phyloP scores from a whole-genome alignment of 2,797 vertebrate species.

The Oreochromis grahami region DNA sequence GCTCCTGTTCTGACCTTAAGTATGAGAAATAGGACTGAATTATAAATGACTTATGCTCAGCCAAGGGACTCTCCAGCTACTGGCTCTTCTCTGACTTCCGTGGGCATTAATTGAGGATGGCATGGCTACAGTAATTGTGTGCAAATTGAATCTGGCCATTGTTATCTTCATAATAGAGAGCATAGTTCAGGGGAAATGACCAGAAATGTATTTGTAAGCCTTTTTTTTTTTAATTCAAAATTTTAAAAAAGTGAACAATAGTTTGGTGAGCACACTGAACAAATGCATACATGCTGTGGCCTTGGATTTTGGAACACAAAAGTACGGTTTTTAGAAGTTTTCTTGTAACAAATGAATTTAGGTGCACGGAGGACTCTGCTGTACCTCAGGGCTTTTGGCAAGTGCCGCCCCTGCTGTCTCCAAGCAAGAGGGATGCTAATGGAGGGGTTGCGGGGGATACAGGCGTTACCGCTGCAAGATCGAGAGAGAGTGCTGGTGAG shows the following conservation, averaged over 20 bases:
- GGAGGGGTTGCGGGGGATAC: constrained; percentile 39
- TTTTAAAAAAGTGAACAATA: neutral
- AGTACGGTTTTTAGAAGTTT: neutral
- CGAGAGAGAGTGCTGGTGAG: constrained; percentile 5
- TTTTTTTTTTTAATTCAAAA: neutral
- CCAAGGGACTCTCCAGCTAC: constrained; percentile 9
- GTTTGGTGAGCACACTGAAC: neutral
- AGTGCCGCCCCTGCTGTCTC: constrained; percentile 23
- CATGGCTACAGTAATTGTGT: constrained; percentile 34
- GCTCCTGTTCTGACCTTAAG: constrained; percentile 44
- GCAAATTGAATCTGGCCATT: constrained; percentile 44
- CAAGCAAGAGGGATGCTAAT: constrained; percentile 55
- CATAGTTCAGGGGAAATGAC: constrained; percentile 28
- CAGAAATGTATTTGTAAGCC: neutral
- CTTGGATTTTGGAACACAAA: neutral
- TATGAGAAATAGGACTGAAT: constrained; percentile 61
- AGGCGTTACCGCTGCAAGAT: constrained; percentile 60
- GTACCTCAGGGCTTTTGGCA: neutral
- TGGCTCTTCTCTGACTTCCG: constrained; percentile 41
- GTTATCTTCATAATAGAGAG: constrained; percentile 28
- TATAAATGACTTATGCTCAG: constrained; percentile 60
- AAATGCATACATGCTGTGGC: neutral
- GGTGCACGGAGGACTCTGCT: neutral
- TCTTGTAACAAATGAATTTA: neutral
- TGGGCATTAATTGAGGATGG: constrained; percentile 47